Evolutionary conservation across 23 tunicate genomes (phyloP).

Genomic region (Diplosoma virens): DNA sequence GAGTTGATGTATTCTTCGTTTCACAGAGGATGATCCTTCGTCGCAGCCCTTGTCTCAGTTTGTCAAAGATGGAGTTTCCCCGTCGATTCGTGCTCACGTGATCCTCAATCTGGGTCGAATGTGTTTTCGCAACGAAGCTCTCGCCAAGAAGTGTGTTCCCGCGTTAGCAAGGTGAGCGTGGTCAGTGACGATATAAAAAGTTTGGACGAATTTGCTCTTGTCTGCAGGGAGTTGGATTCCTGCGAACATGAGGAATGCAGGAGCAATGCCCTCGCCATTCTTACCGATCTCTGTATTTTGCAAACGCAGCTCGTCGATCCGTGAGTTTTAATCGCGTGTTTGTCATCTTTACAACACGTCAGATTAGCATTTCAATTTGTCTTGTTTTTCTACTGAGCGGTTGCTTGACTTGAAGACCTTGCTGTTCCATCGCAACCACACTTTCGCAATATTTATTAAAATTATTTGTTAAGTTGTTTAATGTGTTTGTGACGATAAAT

Average conservation of each 20-base stretch:
- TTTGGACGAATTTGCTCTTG: not conserved
- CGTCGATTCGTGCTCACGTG: slow-evolving; percentile 69
- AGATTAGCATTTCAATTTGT: too few species aligned
- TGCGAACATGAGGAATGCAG: slow-evolving; percentile 43
- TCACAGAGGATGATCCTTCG: not conserved
- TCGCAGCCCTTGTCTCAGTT: slow-evolving; percentile 86
- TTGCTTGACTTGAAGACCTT: too few species aligned
- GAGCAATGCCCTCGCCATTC: slow-evolving; percentile 55
- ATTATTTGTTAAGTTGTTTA: too few species aligned
- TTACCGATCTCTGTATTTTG: slow-evolving; percentile 67
- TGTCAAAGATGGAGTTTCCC: slow-evolving; percentile 38
- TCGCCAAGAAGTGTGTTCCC: slow-evolving; percentile 76
- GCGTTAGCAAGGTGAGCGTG: slow-evolving; percentile 68
- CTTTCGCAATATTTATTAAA: too few species aligned
- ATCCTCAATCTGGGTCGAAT: slow-evolving; percentile 71
- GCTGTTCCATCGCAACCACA: too few species aligned
- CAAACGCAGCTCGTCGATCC: slow-evolving; percentile 87
- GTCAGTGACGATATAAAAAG: not conserved
- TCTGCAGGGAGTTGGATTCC: slow-evolving; percentile 52
- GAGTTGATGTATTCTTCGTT: not conserved
- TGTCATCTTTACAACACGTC: too few species aligned
- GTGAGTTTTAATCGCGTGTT: slow-evolving; percentile 34
- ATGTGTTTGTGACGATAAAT: too few species aligned
- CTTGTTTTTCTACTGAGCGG: too few species aligned
- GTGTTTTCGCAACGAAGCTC: slow-evolving; percentile 45